These are phyloP conservation scores for Styela clava DNA, from an alignment of 23 tunicate species.

Conservation along the genomic window DNA sequence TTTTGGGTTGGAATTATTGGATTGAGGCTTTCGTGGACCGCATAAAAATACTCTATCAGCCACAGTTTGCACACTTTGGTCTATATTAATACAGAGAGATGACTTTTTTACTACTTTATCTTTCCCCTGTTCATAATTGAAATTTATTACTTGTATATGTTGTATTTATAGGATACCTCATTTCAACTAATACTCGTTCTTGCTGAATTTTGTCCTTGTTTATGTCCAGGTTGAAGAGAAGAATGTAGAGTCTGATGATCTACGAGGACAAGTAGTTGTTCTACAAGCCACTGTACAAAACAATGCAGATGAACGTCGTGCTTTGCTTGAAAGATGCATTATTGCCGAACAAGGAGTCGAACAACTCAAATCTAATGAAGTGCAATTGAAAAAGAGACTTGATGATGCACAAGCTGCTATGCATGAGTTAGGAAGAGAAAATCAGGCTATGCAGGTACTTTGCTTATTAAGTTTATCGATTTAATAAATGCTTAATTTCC, in stretches of 20 bases:
- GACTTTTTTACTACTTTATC: no score
- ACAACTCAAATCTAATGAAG: conserved; percentile 39
- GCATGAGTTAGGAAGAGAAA: conserved; percentile 94
- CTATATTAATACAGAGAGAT: no score
- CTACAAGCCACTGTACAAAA: conserved; percentile 70
- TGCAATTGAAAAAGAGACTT: conserved; percentile 39
- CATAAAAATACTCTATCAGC: no score
- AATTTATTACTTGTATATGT: no score
- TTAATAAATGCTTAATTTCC: no score
- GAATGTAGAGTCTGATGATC: conserved; percentile 46
- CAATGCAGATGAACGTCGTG: conserved; percentile 80
- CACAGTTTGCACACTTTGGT: no score
- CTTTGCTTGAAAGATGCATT: conserved; percentile 76
- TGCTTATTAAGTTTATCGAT: background rate
- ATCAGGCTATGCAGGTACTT: conserved; percentile 88
- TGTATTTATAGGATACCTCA: no score
- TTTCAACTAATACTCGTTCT: no score
- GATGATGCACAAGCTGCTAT: conserved; percentile 83
- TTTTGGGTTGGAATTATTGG: no score
- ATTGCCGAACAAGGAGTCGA: conserved; percentile 70
- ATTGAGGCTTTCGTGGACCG: no score
- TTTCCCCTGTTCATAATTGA: no score
- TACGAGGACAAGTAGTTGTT: conserved; percentile 57
- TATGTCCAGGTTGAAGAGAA: conserved; percentile 44
- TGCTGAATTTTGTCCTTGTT: no score